Evolutionary conservation across 2,797 vertebrate species (phyloP), one percentile per base, ranked within the genome.

Genomic region (Tragelaphus eurycerus): DNA sequence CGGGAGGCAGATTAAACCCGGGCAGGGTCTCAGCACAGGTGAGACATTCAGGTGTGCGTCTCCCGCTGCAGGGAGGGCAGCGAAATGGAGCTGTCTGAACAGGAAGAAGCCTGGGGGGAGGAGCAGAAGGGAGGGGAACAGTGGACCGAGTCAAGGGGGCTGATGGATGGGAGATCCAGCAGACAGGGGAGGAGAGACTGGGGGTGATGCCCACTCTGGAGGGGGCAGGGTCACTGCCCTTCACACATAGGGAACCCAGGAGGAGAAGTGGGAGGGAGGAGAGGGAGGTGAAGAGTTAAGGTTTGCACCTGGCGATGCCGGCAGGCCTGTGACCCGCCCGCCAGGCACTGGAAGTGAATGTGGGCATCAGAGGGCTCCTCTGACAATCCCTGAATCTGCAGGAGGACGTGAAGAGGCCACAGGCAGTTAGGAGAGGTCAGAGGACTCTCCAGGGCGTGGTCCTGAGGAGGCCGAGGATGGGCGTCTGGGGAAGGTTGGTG

Each of bases 51-150:
- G 21, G 8, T 57, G 81, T 43, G 81, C 7, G 0, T 16, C n/a
- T 74, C 19, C 2, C 0, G 0, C 81, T 6, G 11, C 34, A 0
- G 19, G 4, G n/a, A 43, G 19, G 48, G 25, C 6, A 11, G n/a
- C 2, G 2, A 59, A 11, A 0, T 0, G 15, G 57, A 2, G 27
- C 1, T 2, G 1, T 25, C 16, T 14, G 25, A 15, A 7, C 13
- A 23, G 31, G 74, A 31, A 74, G 46, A 54, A 11, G 29, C 59
- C 71, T 31, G 38, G 25, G 3, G 8, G 6, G 48, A 52, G 29
- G 27, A 3, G 7, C 31, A 16, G 95, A 17, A 60, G 59, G 12
- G 50, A 54, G 6, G 38, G 21, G 1, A 2, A 14, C 11, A 13
- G 74, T 4, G 50, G 62, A 13, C 31, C 1, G 0, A 19, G 23